Conservation (phyloP, 2,797 vertebrate genomes). For the Gymnopithys bicolor region DNA sequence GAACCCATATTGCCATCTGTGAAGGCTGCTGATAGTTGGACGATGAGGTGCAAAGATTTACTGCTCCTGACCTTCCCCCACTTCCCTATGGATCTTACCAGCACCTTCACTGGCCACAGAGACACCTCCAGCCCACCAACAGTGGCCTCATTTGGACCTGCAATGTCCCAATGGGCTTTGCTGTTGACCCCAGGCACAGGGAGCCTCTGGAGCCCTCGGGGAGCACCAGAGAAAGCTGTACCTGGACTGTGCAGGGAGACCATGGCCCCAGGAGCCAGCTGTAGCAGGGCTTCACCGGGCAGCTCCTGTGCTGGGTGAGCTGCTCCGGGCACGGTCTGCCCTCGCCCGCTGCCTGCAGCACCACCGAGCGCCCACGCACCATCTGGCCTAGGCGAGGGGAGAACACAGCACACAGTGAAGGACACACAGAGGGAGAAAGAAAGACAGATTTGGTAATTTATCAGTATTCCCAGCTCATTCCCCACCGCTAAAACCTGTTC, state of each 20-base stretch:
- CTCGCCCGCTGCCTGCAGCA: constrained; percentile 86
- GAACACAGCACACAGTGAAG: not conserved
- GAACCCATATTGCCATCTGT: not conserved
- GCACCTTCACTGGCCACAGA: not conserved
- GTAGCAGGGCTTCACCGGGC: constrained; percentile 91
- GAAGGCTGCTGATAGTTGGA: constrained; percentile 9
- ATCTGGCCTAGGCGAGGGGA: constrained; percentile 82
- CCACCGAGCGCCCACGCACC: constrained; percentile 83
- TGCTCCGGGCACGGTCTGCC: constrained; percentile 88
- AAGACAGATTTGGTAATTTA: not conserved
- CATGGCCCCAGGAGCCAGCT: constrained; percentile 89
- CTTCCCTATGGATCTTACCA: not conserved
- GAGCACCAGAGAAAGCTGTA: constrained; percentile 60
- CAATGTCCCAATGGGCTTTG: accelerated
- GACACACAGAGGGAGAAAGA: not conserved
- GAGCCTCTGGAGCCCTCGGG: not conserved
- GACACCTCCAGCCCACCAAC: not conserved
- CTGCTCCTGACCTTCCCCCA: not conserved
- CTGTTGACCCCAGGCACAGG: accelerated
- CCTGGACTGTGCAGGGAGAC: constrained; percentile 89
- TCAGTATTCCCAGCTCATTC: not conserved
- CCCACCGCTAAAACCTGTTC: not conserved
- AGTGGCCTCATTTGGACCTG: not conserved
- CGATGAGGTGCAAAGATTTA: not conserved
- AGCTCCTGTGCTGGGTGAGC: constrained; percentile 88